Conservation (phyloP, 2,797 vertebrate genomes). For the Hippopotamyrus pictus region DNA sequence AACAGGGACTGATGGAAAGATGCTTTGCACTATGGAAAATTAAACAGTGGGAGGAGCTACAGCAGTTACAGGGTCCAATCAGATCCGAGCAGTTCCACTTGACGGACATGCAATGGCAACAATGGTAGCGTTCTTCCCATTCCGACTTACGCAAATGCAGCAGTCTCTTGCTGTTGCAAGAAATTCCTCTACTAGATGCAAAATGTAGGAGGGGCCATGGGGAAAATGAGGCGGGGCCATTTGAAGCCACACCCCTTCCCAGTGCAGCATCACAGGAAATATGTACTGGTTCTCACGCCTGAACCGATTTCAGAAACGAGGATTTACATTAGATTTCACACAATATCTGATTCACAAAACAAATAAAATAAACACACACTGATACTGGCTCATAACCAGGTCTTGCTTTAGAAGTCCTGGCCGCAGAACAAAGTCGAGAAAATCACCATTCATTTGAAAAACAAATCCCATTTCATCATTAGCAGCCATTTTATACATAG, state of each 20-base stretch:
- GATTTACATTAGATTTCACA: background rate
- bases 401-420: background rate
- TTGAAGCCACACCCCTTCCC: constrained; percentile 11
- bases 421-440: background rate
- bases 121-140: background rate
- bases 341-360: constrained; percentile 1
- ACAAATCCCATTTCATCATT: background rate
- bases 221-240: background rate
- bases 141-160: background rate
- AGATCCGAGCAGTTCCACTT: background rate
- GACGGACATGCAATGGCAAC: background rate
- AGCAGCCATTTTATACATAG: constrained; percentile 8
- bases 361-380: background rate
- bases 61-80: background rate
- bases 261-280: background rate
- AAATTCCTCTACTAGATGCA: background rate
- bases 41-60: background rate
- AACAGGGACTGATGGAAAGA: background rate
- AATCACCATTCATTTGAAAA: background rate
- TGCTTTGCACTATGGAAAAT: background rate
- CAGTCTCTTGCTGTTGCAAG: background rate
- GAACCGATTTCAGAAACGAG: background rate
- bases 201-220: background rate
- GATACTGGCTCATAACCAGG: background rate
- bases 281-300: background rate